Evolutionary conservation across 2,888 invertebrate genomes (phyloP).

Genomic region (Caenorhabditis japonica): DNA sequence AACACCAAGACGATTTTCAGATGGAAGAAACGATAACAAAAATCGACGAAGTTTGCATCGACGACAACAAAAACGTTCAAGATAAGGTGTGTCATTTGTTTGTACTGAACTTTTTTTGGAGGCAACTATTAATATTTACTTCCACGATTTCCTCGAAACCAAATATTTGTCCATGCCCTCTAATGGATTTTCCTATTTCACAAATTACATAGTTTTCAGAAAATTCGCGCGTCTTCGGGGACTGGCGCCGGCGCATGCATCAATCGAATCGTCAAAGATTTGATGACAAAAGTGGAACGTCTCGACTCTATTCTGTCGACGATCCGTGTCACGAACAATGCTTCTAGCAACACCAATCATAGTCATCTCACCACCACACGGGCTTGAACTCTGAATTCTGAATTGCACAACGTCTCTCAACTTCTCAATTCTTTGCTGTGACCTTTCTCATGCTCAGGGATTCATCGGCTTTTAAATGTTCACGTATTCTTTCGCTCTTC

Average conservation of each 20-base stretch:
- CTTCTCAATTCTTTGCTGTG: background rate
- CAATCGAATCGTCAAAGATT: constrained; percentile 47
- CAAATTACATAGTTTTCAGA: constrained; percentile 34
- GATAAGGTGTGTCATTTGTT: constrained; percentile 26
- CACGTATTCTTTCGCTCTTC: background rate
- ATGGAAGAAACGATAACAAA: constrained; percentile 44
- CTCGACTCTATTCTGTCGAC: constrained; percentile 47
- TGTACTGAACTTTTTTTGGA: no score
- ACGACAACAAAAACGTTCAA: constrained; percentile 35
- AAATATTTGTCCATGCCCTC: no score
- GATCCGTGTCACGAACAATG: constrained; percentile 23
- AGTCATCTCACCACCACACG: constrained; percentile 29
- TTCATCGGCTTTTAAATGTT: background rate
- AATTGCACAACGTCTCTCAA: no score
- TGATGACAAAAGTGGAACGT: constrained; percentile 51
- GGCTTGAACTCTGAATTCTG: constrained; percentile 12
- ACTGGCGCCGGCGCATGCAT: constrained; percentile 39
- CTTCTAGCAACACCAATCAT: constrained; percentile 12
- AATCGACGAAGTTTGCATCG: constrained; percentile 33
- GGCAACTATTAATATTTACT: no score
- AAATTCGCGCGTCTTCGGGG: constrained; percentile 8
- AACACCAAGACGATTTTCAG: constrained; percentile 8
- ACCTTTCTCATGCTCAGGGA: constrained; percentile 33
- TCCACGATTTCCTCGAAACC: no score
- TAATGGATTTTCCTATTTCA: no score